Base-by-base conservation (phyloP, 2,797 vertebrate species). In the Melanotaenia pygmaea region DNA sequence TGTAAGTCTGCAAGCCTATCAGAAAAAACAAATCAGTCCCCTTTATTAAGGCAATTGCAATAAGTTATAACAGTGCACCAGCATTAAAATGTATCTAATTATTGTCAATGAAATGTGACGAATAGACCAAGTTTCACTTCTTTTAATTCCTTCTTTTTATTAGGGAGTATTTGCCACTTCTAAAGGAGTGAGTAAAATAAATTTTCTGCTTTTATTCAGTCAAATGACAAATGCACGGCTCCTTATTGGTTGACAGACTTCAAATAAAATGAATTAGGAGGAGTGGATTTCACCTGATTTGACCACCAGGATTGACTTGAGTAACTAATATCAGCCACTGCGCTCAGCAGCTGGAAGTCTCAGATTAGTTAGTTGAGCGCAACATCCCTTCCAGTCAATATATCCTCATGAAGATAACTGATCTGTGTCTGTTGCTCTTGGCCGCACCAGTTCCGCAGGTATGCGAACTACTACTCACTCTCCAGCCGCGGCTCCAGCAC, bases 401-500 rank as follows among this genome's bases (percentile, higher is more conserved):
- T 3, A 34, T 20, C 40, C 65, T 66, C 32, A 16, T 53, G 6
- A 68, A 26, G 37, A 1, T 10, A 60, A 67, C n/a, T 24, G 24
- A 67, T 11, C 74, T 34, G 70, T 76, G 64, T 59, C 64, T 69
- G 78, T 35, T 76, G 71, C 81, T 72, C 26, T 71, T 32, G 77
- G 72, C 74, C 37, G 50, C 59, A 65, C 70, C 61, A 66, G 54
- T 74, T 65, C 64, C 62, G 20, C 63, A 37, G 30, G 7, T 54
- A 50, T 47, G 54, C 75, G n/a, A 22, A 7, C 66, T 20, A 24
- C 40, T 79, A 65, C 51, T 72, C 71, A 40, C 61, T 35, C 28
- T 30, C 28, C 28, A 30, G 28, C 28, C 56, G 30, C 54, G 57
- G 77, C 81, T 81, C 87, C 85, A 92, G 89, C 86, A 80, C 88